These are phyloP conservation scores for Homarus americanus DNA, from an alignment of 1,140 invertebrate genomes.

Conservation along the genomic window DNA sequence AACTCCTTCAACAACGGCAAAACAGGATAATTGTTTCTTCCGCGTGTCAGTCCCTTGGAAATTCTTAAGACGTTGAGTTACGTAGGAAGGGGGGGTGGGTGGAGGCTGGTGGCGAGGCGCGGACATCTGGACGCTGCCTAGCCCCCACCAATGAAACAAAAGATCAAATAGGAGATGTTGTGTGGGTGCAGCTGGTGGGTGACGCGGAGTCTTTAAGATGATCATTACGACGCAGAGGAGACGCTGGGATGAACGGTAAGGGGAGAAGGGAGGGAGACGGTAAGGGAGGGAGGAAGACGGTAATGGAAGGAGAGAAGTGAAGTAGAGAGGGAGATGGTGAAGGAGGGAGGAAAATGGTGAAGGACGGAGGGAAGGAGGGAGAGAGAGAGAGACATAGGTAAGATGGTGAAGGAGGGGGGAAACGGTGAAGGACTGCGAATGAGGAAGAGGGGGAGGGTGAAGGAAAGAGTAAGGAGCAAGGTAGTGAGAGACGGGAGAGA, in stretches of 20 bases:
- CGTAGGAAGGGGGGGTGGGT: neutral
- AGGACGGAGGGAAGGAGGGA: neutral
- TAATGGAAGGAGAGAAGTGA: neutral
- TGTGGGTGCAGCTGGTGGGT: conserved; percentile 29
- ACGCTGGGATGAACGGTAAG: too few species aligned
- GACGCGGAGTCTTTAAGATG: too few species aligned
- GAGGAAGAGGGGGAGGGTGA: neutral
- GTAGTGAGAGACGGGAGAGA: neutral
- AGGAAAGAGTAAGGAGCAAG: neutral
- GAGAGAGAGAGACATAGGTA: neutral
- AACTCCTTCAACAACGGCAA: too few species aligned
- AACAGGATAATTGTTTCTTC: too few species aligned
- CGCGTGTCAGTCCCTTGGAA: too few species aligned
- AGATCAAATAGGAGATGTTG: conserved; percentile 32
- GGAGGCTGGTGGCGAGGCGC: too few species aligned
- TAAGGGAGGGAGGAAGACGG: neutral
- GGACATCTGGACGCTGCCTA: too few species aligned
- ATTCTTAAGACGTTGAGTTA: too few species aligned
- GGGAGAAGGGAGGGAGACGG: neutral
- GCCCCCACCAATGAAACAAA: conserved; percentile 11
- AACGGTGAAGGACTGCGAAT: neutral
- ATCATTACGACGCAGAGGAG: too few species aligned
- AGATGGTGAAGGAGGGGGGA: neutral
- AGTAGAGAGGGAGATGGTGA: neutral
- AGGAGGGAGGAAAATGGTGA: neutral